A percentile compares a stretch with the other conserved stretches of the same genome.
phyloP scores from a whole-genome alignment of 35 echinoderm and acorn worm genomes.

The Antedon bifida region DNA sequence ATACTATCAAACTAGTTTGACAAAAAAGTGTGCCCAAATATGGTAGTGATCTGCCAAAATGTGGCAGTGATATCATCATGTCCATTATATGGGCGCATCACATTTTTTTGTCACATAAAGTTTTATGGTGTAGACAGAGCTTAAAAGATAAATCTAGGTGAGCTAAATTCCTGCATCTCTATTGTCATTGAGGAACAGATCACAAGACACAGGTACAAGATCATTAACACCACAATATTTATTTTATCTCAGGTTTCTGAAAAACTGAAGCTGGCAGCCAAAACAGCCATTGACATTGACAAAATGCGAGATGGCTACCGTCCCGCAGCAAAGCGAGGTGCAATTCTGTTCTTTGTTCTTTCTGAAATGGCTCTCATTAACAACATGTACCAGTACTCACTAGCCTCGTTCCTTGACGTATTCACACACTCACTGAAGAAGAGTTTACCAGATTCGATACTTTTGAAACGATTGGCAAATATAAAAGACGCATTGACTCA shows the following conservation, averaged over 20 bases:
- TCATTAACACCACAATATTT: not conserved
- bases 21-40: too few species aligned
- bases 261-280: conserved; percentile 90
- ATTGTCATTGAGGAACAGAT: not conserved
- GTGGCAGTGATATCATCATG: too few species aligned
- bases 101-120: too few species aligned
- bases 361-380: conserved; percentile 99
- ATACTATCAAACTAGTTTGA: too few species aligned
- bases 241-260: conserved; percentile 51
- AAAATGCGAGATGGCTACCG: conserved; percentile 96
- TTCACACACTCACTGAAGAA: conserved; percentile 87
- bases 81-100: too few species aligned
- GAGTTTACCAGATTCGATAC: conserved; percentile 78
- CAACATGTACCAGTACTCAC: conserved; percentile 96
- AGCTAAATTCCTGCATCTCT: too few species aligned
- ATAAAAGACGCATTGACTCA: conserved; percentile 95
- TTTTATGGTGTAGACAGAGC: too few species aligned
- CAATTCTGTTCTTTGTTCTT: conserved; percentile 97
- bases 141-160: too few species aligned
- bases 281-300: conserved; percentile 92
- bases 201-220: not conserved
- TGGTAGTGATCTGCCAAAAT: too few species aligned
- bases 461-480: conserved; percentile 79
- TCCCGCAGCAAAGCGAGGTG: conserved; percentile 89
- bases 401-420: conserved; percentile 84